phyloP scores from a whole-genome alignment of 2,113 vertebrate genomes.

The Colinus virginianus region DNA sequence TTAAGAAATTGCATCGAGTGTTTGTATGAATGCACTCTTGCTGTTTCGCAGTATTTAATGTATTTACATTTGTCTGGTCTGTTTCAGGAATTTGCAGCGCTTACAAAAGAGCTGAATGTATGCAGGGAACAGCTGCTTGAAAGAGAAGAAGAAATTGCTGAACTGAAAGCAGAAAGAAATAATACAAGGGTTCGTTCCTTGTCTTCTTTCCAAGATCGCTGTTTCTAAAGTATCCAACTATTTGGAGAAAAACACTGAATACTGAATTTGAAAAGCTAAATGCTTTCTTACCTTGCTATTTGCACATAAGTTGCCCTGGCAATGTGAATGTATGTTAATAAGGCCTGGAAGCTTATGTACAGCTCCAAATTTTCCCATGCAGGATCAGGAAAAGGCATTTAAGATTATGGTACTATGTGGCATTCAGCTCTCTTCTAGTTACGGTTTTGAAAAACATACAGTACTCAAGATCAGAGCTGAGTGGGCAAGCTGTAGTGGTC shows the following conservation, averaged over 20 bases:
- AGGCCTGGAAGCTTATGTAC: neutral
- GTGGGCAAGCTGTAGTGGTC: neutral
- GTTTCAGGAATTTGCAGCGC: slow-evolving; percentile 92
- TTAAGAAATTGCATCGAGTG: neutral
- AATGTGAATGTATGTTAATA: neutral
- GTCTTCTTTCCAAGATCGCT: neutral
- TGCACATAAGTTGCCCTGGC: neutral
- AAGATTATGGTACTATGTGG: neutral
- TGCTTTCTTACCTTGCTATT: neutral
- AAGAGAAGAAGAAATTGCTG: slow-evolving; percentile 95
- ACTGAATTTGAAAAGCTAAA: neutral
- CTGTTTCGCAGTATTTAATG: neutral
- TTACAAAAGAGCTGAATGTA: slow-evolving; percentile 94
- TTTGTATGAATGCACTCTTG: neutral
- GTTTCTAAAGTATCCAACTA: neutral
- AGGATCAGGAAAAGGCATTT: neutral
- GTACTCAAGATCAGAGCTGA: neutral
- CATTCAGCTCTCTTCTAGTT: neutral
- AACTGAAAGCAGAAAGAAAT: slow-evolving; percentile 96
- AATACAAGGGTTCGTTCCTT: slow-evolving; percentile 90
- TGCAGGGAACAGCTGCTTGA: slow-evolving; percentile 96
- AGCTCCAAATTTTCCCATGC: neutral
- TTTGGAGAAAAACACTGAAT: neutral
- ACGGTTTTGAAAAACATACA: neutral
- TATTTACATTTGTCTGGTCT: slow-evolving; percentile 23